Percentiles rank a stretch among this genome's conserved stretches.
Conservation (phyloP, 2,888 invertebrate genomes). For the Lasioglossum morio region DNA sequence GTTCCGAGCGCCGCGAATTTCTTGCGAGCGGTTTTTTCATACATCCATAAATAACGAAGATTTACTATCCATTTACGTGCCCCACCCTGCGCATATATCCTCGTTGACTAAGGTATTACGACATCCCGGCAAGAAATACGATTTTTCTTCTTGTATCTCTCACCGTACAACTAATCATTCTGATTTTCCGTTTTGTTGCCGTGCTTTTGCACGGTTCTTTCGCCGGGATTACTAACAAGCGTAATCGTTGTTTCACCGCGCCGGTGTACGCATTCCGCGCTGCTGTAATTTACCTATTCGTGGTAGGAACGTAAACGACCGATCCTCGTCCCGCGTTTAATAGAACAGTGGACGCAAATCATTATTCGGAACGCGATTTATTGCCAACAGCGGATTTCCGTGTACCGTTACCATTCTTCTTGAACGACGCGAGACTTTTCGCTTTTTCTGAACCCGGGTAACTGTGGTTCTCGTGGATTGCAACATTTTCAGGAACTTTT, state of each 20-base stretch:
- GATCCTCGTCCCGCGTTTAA: slow-evolving; percentile 26
- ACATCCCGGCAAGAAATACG: slow-evolving; percentile 47
- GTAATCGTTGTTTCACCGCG: slow-evolving; percentile 11
- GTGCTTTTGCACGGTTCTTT: not conserved
- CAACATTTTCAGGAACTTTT: not conserved
- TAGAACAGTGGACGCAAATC: slow-evolving; percentile 24
- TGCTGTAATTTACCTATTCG: slow-evolving; percentile 19
- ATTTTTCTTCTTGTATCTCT: slow-evolving; percentile 30
- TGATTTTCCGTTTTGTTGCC: slow-evolving; percentile 43
- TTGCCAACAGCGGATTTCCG: not conserved
- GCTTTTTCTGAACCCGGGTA: not conserved
- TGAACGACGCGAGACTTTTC: too few relatives aligned
- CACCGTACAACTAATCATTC: slow-evolving; percentile 44
- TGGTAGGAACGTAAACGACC: slow-evolving; percentile 15
- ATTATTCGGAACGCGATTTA: slow-evolving; percentile 24
- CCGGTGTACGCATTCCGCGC: not conserved
- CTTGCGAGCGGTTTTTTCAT: slow-evolving; percentile 30
- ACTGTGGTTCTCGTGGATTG: not conserved
- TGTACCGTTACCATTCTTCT: not conserved
- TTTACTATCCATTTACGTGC: slow-evolving; percentile 51
- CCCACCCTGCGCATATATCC: slow-evolving; percentile 30
- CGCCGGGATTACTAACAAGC: slow-evolving; percentile 10
- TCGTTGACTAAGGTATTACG: slow-evolving; percentile 41
- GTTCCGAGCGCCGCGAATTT: slow-evolving; percentile 1
- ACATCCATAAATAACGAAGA: slow-evolving; percentile 47